Base-by-base conservation (phyloP, 2,113 vertebrate species). In the Aix galericulata region DNA sequence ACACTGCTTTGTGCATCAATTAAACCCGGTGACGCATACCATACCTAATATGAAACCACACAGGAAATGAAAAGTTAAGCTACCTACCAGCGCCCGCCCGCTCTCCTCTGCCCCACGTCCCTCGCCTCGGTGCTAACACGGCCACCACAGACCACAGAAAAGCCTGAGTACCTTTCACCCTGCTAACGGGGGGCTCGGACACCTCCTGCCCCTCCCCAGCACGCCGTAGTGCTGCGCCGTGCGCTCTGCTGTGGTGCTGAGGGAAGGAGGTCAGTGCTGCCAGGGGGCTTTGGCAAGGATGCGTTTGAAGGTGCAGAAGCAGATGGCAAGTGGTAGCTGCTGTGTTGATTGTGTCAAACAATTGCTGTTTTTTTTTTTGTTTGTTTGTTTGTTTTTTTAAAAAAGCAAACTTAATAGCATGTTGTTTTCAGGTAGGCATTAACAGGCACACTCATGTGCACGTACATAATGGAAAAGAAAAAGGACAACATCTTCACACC, bases 41-140 rank as follows among this genome's bases (percentile, higher is more conserved):
- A 34, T 48, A 36, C 60, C 80, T 40, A 9, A 83, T 2, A 69
- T 12, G 89, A 95, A 95, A 95, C 94, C 95, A 83, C 58, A 32
- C 80, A 95, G 95, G 96, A 97, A 96, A 97, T 96, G 90, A 95
- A 97, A 94, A 93, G 82, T 86, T 95, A 79, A 96, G 93, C 90
- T 86, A 42, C 46, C 56, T 46, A 77, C 87, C 64, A 52, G 32
- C 3, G 1, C 23, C 46, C 14, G 4, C 50, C 26, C 5, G 2
- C 63, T 42, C 58, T 29, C 59, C 59, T 66, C 27, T 34, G 8
- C 56, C 34, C 75, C 0, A 0, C 32, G 52, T 64, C 72, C 72
- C 17, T 2, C 1, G 52, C 84, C 21, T 7, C 75, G 18, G 58
- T 9, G 1, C 88, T 32, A n/a, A 62, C 1, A 1, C 2, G 1